Evolutionary conservation across 2,888 invertebrate species (phyloP).

Genomic region (Cephus pulcher): DNA sequence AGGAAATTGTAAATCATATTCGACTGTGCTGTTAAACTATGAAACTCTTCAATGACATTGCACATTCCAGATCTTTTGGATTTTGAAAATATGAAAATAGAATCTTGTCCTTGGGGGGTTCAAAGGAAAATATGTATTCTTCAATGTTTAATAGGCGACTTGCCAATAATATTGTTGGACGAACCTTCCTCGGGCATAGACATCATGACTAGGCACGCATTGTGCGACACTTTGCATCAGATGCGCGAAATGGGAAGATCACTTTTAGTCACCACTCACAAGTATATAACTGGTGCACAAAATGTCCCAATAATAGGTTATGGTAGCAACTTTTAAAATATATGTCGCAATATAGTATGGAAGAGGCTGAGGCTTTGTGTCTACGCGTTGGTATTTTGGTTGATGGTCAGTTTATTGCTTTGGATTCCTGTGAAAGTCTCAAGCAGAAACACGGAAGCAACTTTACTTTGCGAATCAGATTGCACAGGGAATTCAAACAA

Average conservation of each 20-base stretch:
- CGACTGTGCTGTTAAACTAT: not conserved
- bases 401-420: constrained; percentile 29
- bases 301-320: not conserved
- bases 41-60: not conserved
- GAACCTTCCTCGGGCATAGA: constrained; percentile 37
- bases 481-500: constrained; percentile 14
- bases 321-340: not conserved
- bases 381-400: constrained; percentile 31
- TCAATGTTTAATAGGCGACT: constrained; percentile 37
- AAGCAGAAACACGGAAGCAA: constrained; percentile 27
- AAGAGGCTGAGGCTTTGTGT: constrained; percentile 37
- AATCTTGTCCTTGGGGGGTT: constrained; percentile 32
- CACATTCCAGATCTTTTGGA: constrained; percentile 32
- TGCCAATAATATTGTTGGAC: constrained; percentile 36
- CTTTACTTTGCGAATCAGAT: constrained; percentile 27
- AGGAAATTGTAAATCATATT: not conserved
- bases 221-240: constrained; percentile 33
- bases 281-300: constrained; percentile 8
- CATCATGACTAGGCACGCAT: constrained; percentile 29
- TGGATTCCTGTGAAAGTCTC: constrained; percentile 31
- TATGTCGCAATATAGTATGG: constrained; percentile 18
- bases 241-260: constrained; percentile 33
- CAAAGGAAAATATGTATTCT: constrained; percentile 32
- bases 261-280: constrained; percentile 33
- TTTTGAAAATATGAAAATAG: constrained; percentile 33